Conservation (phyloP, 1,140 invertebrate genomes). For the Calephelis nemesis region DNA sequence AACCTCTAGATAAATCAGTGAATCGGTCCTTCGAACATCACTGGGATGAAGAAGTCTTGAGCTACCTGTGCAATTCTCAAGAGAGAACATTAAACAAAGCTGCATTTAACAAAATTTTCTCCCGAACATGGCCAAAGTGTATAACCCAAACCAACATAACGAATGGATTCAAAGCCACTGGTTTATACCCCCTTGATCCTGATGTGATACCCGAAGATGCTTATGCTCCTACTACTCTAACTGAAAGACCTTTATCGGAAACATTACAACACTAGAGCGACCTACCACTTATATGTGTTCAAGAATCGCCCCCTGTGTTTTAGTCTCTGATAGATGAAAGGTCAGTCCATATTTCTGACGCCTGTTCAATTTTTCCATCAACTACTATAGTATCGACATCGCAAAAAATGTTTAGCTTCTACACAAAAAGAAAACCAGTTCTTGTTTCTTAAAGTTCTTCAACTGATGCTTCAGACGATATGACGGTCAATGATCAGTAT, state of each 20-base stretch:
- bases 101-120: no score
- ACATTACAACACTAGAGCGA: background rate
- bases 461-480: background rate
- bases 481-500: no score
- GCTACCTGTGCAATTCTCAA: slow-evolving; percentile 14
- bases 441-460: background rate
- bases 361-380: slow-evolving; percentile 24
- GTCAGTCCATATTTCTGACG: slow-evolving; percentile 19
- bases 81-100: no score
- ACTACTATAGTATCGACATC: slow-evolving; percentile 3
- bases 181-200: slow-evolving; percentile 31
- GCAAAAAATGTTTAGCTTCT: no score
- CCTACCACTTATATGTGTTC: slow-evolving; percentile 23
- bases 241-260: background rate
- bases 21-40: slow-evolving; percentile 20
- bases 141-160: slow-evolving; percentile 36
- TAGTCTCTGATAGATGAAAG: slow-evolving; percentile 23
- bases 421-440: slow-evolving; percentile 20
- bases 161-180: slow-evolving; percentile 21
- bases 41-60: no score
- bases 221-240: slow-evolving; percentile 18
- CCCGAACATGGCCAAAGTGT: slow-evolving; percentile 22
- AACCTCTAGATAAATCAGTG: slow-evolving; percentile 57
- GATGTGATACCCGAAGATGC: slow-evolving; percentile 27
- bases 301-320: slow-evolving; percentile 20